These are phyloP conservation scores for Hippopotamus amphibius DNA, from an alignment of 2,113 vertebrate species.

Conservation along the genomic window DNA sequence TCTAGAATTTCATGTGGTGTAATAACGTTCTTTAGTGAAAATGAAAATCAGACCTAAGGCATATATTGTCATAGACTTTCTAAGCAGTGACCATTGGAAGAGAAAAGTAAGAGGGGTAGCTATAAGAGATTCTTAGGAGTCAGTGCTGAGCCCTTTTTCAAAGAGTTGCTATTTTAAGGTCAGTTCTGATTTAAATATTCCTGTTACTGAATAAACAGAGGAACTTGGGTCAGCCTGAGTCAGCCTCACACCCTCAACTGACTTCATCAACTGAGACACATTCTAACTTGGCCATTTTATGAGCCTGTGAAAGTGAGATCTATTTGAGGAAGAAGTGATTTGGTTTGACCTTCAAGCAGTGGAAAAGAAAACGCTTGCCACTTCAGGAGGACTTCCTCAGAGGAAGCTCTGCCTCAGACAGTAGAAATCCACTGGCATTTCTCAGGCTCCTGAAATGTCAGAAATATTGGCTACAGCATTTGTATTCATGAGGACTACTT, in stretches of 20 bases:
- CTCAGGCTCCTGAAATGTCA: slow-evolving; percentile 57
- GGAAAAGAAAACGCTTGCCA: slow-evolving; percentile 62
- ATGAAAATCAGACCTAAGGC: not conserved
- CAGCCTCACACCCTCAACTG: slow-evolving; percentile 78
- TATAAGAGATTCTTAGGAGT: slow-evolving; percentile 51
- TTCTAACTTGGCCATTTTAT: slow-evolving; percentile 81
- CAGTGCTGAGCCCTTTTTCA: slow-evolving; percentile 71
- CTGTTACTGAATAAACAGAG: slow-evolving; percentile 84
- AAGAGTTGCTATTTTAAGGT: slow-evolving; percentile 79
- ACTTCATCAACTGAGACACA: slow-evolving; percentile 83
- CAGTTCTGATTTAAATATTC: slow-evolving; percentile 85
- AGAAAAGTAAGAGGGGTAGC: not conserved
- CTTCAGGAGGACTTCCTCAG: slow-evolving; percentile 61
- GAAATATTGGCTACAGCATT: slow-evolving; percentile 18
- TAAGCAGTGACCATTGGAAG: slow-evolving; percentile 53
- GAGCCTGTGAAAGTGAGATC: slow-evolving; percentile 70
- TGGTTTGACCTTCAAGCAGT: slow-evolving; percentile 59
- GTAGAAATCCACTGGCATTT: slow-evolving; percentile 6
- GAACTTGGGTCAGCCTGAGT: slow-evolving; percentile 85
- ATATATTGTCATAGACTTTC: slow-evolving; percentile 38
- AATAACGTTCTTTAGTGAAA: slow-evolving; percentile 54
- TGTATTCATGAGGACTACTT: slow-evolving; percentile 8
- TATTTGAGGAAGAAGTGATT: slow-evolving; percentile 70
- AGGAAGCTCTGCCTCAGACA: slow-evolving; percentile 58
- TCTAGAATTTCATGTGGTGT: slow-evolving; percentile 14